Base-by-base conservation (phyloP, 2,888 invertebrate genomes). In the Pachliopta kotzebuea region DNA sequence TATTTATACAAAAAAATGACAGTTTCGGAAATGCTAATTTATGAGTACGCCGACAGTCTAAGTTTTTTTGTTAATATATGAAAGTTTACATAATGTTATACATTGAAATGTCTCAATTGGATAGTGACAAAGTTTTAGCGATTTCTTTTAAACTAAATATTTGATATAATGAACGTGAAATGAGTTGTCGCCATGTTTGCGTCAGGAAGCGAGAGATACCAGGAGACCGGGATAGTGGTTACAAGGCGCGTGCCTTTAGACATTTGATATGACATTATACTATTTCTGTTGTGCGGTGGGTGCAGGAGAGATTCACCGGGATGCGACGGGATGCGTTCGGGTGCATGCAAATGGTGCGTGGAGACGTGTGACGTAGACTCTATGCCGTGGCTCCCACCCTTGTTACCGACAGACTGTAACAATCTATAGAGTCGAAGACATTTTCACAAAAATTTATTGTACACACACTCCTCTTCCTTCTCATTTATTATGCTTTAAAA, bases 261-360 rank as follows among this genome's bases (percentile, higher is more conserved):
- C 80, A 88, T 87, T 80, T 83, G 87, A 90, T 88, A 88, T 87
- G 86, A 88, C 85, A 84, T 85, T 86, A 86, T 83, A 85, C 86
- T 90, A 89, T 89, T 89, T 85, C 77, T 86, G 88, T 86, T 79
- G 78, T 72, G 73, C 68, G 73, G 67, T 59, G 68, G 69, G 73
- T 67, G 69, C 69, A 67, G 67, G 70, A 73, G 75, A 74, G 71
- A 75, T 72, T 70, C 70, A 71, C 71, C 74, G 81, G 76, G 83
- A 78, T 80, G 80, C 78, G 76, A 71, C 74, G 81, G 72, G 84
- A 79, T 84, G 85, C 86, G 87, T 85, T 77, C 84, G 86, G 78
- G 79, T 86, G 86, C 85, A 85, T 83, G 80, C 85, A 90, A 90
- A 91, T 90, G 88, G 88, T 87, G 89, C 89, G 85, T 87, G 80